A percentile compares a stretch with the other conserved stretches of the same genome.
These are phyloP conservation scores for Nilaparvata lugens DNA, from an alignment of 1,140 invertebrate species.

Conservation along the genomic window DNA sequence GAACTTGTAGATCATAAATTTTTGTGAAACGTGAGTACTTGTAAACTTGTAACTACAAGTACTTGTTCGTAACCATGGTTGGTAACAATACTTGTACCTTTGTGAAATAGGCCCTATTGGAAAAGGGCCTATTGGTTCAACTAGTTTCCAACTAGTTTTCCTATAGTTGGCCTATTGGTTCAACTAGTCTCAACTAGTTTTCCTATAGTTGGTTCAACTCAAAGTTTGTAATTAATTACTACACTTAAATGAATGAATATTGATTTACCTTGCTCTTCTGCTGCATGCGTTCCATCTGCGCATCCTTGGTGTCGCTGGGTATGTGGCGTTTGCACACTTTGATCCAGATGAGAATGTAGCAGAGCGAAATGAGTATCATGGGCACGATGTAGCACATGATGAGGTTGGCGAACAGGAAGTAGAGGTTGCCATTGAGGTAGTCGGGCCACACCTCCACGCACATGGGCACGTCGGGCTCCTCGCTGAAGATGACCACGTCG, in stretches of 20 bases:
- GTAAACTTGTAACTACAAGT: no score
- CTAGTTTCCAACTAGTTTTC: no score
- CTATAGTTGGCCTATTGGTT: no score
- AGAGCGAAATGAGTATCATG: slow-evolving; percentile 80
- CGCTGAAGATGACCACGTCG: slow-evolving; percentile 65
- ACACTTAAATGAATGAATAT: neutral
- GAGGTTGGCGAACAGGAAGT: slow-evolving; percentile 83
- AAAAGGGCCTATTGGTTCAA: no score
- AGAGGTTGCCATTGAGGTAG: slow-evolving; percentile 64
- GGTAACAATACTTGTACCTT: no score
- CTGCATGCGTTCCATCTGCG: slow-evolving; percentile 82
- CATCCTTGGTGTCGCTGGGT: slow-evolving; percentile 82
- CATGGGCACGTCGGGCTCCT: slow-evolving; percentile 47
- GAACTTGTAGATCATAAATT: no score
- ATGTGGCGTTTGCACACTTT: slow-evolving; percentile 81
- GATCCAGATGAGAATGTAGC: slow-evolving; percentile 88
- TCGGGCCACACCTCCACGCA: slow-evolving; percentile 65
- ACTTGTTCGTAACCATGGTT: no score
- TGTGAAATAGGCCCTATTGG: no score
- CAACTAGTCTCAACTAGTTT: no score
- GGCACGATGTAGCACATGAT: slow-evolving; percentile 88
- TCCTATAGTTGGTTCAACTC: no score
- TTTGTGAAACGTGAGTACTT: no score
- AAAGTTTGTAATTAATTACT: neutral
- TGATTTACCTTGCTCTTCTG: slow-evolving; percentile 71